phyloP scores from a whole-genome alignment of 1,140 invertebrate genomes.

The Drosophila obscura region DNA sequence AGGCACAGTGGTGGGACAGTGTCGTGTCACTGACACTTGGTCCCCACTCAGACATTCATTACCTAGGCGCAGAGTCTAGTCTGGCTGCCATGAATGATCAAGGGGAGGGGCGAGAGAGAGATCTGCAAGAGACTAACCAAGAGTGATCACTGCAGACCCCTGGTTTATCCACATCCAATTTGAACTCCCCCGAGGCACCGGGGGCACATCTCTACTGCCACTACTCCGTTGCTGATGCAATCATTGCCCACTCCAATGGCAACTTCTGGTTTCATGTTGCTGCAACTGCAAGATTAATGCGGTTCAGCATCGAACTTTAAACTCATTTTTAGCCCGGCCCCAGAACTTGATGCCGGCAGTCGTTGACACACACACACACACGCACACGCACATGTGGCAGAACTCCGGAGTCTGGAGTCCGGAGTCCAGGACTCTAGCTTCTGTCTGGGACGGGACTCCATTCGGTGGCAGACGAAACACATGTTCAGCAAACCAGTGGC shows the following conservation, averaged over 20 bases:
- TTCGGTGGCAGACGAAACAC: conserved; percentile 29
- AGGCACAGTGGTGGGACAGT: conserved; percentile 13
- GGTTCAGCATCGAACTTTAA: conserved; percentile 66
- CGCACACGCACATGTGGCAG: conserved; percentile 19
- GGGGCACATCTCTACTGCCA: not conserved
- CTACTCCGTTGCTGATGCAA: conserved; percentile 30
- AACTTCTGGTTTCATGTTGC: conserved; percentile 50
- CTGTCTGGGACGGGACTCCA: conserved; percentile 1
- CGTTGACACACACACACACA: conserved; percentile 27
- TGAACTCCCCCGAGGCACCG: not conserved
- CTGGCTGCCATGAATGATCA: conserved; percentile 24
- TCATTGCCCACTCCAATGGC: conserved; percentile 34
- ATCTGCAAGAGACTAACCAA: not conserved
- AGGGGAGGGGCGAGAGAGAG: not conserved
- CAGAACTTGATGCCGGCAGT: conserved; percentile 29
- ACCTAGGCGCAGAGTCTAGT: conserved; percentile 53
- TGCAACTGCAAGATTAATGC: conserved; percentile 55
- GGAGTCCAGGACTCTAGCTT: not conserved
- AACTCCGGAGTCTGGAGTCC: not conserved
- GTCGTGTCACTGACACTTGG: conserved; percentile 69
- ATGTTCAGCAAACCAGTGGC: conserved; percentile 61
- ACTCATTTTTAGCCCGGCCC: conserved; percentile 61
- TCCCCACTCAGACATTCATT: conserved; percentile 69
- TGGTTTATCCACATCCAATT: conserved; percentile 24
- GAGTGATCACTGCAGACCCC: not conserved